Evolutionary conservation across 2,113 vertebrate genomes (phyloP).

Genomic region (Paradoxurus hermaphroditus): DNA sequence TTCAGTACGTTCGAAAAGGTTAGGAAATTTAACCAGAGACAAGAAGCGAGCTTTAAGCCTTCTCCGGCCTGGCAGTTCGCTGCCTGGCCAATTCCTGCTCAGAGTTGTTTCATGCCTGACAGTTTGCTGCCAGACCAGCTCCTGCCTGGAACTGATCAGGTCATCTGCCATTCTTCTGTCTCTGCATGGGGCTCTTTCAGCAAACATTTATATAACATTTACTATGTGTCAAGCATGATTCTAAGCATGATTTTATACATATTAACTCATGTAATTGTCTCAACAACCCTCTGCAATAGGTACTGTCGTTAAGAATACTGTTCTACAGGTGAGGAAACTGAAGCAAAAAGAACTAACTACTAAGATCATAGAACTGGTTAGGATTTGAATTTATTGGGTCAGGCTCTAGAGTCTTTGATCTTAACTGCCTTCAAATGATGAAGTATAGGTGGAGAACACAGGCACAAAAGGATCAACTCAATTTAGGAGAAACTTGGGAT

Average conservation of each 20-base stretch:
- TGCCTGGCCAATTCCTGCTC: too few relatives aligned
- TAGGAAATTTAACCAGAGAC: too few relatives aligned
- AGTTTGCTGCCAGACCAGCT: too few relatives aligned
- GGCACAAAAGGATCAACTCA: neutral
- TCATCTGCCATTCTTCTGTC: too few relatives aligned
- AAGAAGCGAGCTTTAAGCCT: too few relatives aligned
- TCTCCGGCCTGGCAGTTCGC: too few relatives aligned
- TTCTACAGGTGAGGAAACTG: neutral
- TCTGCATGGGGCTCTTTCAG: too few relatives aligned
- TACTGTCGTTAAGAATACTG: neutral
- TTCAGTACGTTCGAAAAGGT: too few relatives aligned
- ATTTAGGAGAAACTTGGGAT: neutral
- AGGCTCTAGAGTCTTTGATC: neutral
- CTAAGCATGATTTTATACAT: neutral
- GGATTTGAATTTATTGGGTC: neutral
- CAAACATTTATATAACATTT: neutral
- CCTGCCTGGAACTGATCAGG: too few relatives aligned
- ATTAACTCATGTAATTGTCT: neutral
- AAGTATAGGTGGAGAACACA: neutral
- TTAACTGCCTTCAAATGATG: neutral
- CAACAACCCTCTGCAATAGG: neutral
- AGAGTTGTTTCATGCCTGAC: too few relatives aligned
- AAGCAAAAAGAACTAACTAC: neutral
- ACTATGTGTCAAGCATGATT: neutral
- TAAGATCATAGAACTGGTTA: neutral